Conservation (phyloP, 2,797 vertebrate species). For the Crypturellus tataupa region DNA sequence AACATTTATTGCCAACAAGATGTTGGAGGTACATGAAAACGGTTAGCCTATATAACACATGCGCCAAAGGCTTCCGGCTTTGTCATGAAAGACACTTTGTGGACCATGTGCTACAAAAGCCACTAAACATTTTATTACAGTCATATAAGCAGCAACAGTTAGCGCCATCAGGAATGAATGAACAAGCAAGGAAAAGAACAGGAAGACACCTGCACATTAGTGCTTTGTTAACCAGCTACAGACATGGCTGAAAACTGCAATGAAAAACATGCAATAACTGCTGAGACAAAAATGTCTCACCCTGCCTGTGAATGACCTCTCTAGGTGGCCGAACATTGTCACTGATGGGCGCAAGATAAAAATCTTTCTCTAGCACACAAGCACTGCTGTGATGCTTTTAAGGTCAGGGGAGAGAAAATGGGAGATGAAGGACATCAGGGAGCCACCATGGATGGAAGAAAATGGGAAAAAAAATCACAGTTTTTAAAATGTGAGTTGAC, state of each 20-base stretch:
- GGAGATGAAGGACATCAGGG: neutral
- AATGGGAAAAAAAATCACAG: neutral
- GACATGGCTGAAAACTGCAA: neutral
- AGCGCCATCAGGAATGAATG: neutral
- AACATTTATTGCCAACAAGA: neutral
- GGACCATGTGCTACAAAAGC: neutral
- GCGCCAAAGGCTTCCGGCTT: neutral
- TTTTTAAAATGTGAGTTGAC: neutral
- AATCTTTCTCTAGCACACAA: neutral
- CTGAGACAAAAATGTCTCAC: neutral
- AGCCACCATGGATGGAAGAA: neutral
- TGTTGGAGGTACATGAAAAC: neutral
- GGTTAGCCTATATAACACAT: neutral
- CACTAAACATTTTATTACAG: accelerated
- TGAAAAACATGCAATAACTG: neutral
- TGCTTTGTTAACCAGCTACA: neutral
- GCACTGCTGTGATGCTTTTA: neutral
- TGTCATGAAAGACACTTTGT: neutral
- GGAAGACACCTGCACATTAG: neutral
- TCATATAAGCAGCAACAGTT: neutral
- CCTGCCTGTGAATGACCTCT: neutral
- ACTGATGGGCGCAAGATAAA: neutral
- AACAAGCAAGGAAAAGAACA: neutral
- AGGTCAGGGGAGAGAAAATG: neutral
- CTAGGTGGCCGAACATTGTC: neutral